These are phyloP conservation scores for Diorhabda elongata DNA, from an alignment of 1,140 invertebrate genomes.

Conservation along the genomic window DNA sequence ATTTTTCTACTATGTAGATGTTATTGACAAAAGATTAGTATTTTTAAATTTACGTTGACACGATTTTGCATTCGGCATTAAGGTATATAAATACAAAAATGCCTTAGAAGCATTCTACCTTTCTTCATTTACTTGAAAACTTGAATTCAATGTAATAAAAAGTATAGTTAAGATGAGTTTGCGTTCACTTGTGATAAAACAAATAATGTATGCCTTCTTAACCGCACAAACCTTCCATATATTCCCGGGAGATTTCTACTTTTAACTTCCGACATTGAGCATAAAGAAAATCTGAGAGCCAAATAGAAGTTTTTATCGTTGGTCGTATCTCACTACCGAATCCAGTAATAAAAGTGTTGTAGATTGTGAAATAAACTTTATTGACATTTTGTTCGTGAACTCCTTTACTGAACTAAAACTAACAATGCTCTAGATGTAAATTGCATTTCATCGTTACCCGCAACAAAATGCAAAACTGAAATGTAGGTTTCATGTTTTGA, in stretches of 20 bases:
- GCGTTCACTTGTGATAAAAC: background rate
- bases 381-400: constrained; percentile 5
- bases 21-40: no score
- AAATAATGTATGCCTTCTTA: constrained; percentile 3
- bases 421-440: background rate
- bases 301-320: constrained; percentile 10
- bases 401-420: background rate
- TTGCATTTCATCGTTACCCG: background rate
- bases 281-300: constrained; percentile 9
- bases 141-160: background rate
- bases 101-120: no score
- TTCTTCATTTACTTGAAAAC: background rate
- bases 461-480: no score
- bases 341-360: constrained; percentile 9
- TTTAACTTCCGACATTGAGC: constrained; percentile 7
- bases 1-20: no score
- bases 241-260: background rate
- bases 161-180: constrained; percentile 1
- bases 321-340: constrained; percentile 3
- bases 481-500: no score
- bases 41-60: no score
- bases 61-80: no score
- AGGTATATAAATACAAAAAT: no score
- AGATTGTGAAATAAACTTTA: constrained; percentile 8
- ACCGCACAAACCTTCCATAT: background rate